These are phyloP conservation scores for Aphelinus atriplicis DNA, from an alignment of 1,140 invertebrate species.

Conservation along the genomic window DNA sequence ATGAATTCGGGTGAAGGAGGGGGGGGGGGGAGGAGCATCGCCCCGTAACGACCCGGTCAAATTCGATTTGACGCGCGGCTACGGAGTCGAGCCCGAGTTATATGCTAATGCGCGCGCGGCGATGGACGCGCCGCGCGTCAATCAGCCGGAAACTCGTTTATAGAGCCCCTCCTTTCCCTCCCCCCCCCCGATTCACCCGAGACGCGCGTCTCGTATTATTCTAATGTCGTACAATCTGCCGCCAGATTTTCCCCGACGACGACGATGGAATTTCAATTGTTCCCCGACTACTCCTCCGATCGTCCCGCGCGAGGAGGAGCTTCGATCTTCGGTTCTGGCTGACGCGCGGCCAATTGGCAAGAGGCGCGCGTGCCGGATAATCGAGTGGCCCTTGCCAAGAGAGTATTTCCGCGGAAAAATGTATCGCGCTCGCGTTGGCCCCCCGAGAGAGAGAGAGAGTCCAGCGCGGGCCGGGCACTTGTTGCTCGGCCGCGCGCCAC, in stretches of 20 bases:
- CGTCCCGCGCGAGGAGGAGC: too few relatives aligned
- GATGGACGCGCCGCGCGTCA: conserved; percentile 60
- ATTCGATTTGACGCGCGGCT: conserved; percentile 65
- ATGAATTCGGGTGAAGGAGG: conserved; percentile 59
- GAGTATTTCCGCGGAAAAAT: conserved; percentile 11
- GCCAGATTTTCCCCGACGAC: too few relatives aligned
- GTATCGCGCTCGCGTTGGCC: conserved; percentile 14
- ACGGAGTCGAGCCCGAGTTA: conserved; percentile 49
- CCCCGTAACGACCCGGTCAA: conserved; percentile 61
- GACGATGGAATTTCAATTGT: too few relatives aligned
- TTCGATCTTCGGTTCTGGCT: too few relatives aligned
- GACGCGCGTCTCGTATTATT: too few relatives aligned
- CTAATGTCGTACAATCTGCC: too few relatives aligned
- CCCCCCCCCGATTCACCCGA: too few relatives aligned
- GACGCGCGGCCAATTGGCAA: too few relatives aligned
- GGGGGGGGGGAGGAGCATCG: conserved; percentile 24
- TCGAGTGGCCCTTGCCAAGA: not conserved
- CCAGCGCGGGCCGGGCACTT: conserved; percentile 48
- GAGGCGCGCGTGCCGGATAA: too few relatives aligned
- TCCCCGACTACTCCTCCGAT: too few relatives aligned
- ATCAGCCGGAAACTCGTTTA: conserved; percentile 47
- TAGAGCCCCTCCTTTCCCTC: not conserved
- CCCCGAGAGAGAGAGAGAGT: not conserved
- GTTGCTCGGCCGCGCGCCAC: conserved; percentile 53
- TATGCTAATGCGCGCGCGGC: conserved; percentile 60